Evolutionary conservation across 2,797 vertebrate genomes (phyloP).

Genomic region (Tragelaphus oryx): DNA sequence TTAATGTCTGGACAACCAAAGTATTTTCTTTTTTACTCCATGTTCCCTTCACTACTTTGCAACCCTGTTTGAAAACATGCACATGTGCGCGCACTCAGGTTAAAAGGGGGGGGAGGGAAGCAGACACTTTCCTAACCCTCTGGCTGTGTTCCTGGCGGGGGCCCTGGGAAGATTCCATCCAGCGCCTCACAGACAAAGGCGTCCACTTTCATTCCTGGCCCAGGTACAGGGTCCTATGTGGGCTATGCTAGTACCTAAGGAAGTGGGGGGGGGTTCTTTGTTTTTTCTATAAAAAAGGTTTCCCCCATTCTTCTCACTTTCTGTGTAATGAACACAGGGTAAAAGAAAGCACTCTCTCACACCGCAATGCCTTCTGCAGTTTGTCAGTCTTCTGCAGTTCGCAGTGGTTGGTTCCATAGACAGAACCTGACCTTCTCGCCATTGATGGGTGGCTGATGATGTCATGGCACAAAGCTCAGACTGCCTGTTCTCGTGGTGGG

Average conservation of each 20-base stretch:
- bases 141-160: not conserved
- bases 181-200: not conserved
- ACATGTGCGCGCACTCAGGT: accelerated
- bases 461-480: slow-evolving; percentile 27
- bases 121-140: not conserved
- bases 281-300: not conserved
- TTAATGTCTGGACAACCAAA: not conserved
- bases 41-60: not conserved
- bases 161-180: not conserved
- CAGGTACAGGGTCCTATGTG: not conserved
- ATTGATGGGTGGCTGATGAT: slow-evolving; percentile 43
- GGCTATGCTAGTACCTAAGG: not conserved
- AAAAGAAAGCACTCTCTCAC: not conserved
- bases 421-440: not conserved
- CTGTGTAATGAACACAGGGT: not conserved
- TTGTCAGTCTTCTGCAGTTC: not conserved
- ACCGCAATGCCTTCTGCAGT: not conserved
- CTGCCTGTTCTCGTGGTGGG: slow-evolving; percentile 1
- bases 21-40: not conserved
- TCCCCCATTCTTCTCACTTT: not conserved
- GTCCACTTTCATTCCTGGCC: not conserved
- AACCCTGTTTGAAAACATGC: not conserved
- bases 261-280: not conserved
- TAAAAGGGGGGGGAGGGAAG: not conserved
- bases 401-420: not conserved